Evolutionary conservation across 2,113 vertebrate genomes (phyloP).

Genomic region (Pseudopodoces humilis): DNA sequence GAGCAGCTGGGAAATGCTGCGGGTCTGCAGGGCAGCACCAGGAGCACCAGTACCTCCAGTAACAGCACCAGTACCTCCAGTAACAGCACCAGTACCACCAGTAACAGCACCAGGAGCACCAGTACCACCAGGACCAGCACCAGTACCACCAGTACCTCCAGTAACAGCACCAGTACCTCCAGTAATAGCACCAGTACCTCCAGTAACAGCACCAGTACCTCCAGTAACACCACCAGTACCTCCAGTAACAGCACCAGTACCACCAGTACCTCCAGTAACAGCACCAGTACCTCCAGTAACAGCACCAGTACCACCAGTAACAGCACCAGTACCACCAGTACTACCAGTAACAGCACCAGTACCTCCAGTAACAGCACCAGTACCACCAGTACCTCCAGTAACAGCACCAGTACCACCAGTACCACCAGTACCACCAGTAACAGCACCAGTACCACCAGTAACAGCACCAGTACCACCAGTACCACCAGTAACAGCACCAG

Average conservation of each 20-base stretch:
- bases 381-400: background rate
- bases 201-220: background rate
- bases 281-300: no score
- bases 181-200: no score
- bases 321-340: background rate
- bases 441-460: background rate
- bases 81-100: no score
- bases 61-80: no score
- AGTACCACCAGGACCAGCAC: no score
- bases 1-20: background rate
- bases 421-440: background rate
- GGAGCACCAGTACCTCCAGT: no score
- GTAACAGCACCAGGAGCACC: no score
- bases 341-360: background rate
- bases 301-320: background rate
- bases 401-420: background rate
- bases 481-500: rapidly evolving
- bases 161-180: no score
- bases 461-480: rapidly evolving
- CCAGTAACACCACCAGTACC: no score
- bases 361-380: background rate
- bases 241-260: background rate
- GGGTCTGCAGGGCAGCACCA: background rate
- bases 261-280: background rate
- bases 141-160: no score